Evolutionary conservation across 1,140 invertebrate genomes (phyloP).

Genomic region (Sarcophaga bullata): DNA sequence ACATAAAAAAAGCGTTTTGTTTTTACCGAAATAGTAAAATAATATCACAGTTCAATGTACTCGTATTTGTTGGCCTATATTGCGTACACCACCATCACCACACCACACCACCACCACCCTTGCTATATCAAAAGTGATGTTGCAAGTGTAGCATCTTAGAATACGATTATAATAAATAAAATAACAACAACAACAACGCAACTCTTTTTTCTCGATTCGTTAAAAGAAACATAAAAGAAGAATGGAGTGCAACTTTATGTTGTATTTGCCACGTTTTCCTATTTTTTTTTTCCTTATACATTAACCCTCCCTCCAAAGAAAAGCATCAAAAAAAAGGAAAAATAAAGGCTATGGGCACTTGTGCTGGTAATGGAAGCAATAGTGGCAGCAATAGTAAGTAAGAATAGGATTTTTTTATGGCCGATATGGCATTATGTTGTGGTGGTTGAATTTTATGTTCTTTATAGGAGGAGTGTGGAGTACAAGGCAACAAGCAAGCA

Average conservation of each 20-base stretch:
- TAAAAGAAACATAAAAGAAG: conserved; percentile 11
- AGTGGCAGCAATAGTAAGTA: too few species aligned
- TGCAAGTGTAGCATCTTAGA: background rate
- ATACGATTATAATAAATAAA: too few species aligned
- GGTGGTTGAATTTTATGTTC: too few species aligned
- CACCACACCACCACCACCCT: conserved; percentile 20
- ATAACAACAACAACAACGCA: background rate
- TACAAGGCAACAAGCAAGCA: too few species aligned
- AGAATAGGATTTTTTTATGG: too few species aligned
- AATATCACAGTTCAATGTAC: conserved; percentile 59
- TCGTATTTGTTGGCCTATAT: conserved; percentile 63
- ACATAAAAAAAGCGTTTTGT: background rate
- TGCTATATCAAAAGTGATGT: background rate
- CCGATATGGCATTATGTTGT: too few species aligned
- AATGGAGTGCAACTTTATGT: background rate
- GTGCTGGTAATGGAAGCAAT: too few species aligned
- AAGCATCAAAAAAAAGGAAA: too few species aligned
- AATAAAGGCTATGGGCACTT: too few species aligned
- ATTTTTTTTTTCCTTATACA: background rate
- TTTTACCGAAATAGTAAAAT: background rate
- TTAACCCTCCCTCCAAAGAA: background rate
- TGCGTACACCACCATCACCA: conserved; percentile 37
- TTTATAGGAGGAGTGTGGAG: too few species aligned
- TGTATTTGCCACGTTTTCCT: background rate
- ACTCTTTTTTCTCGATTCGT: background rate